Conservation (phyloP, 2,113 vertebrate genomes). For the Myocastor coypus region DNA sequence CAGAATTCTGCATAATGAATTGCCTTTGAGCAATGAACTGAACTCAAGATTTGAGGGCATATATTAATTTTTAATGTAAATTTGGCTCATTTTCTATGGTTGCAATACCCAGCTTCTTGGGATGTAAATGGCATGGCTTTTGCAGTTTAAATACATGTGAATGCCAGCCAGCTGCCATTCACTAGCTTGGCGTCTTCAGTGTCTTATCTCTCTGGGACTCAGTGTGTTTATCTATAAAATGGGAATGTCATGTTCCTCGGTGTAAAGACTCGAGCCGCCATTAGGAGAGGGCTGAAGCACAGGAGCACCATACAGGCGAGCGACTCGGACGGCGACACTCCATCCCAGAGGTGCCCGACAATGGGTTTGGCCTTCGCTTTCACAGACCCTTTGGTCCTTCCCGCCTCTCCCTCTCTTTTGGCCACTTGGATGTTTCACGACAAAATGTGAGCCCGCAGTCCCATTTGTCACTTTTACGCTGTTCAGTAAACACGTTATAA, state of each 20-base stretch:
- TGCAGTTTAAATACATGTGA: background rate
- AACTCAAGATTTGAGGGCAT: conserved; percentile 8
- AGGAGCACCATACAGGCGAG: background rate
- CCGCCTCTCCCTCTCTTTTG: background rate
- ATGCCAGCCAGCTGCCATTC: conserved; percentile 4
- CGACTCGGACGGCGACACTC: background rate
- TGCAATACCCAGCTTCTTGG: conserved; percentile 3
- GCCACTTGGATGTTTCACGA: background rate
- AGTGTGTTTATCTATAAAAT: background rate
- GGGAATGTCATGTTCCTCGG: background rate
- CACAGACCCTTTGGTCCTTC: background rate
- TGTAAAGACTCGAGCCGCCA: conserved; percentile 17
- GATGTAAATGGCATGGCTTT: background rate
- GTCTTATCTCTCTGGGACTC: background rate
- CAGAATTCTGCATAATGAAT: background rate
- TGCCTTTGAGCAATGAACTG: conserved; percentile 7
- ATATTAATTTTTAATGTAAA: background rate
- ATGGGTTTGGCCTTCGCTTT: conserved; percentile 27
- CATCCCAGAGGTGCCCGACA: background rate
- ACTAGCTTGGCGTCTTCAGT: background rate
- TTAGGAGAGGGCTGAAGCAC: background rate
- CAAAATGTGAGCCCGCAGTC: conserved; percentile 53
- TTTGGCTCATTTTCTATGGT: conserved; percentile 1
- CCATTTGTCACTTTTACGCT: conserved; percentile 28
- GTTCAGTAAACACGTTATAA: conserved; percentile 60